Evolutionary conservation across 2,113 vertebrate species (phyloP).

Genomic region (Cariama cristata): DNA sequence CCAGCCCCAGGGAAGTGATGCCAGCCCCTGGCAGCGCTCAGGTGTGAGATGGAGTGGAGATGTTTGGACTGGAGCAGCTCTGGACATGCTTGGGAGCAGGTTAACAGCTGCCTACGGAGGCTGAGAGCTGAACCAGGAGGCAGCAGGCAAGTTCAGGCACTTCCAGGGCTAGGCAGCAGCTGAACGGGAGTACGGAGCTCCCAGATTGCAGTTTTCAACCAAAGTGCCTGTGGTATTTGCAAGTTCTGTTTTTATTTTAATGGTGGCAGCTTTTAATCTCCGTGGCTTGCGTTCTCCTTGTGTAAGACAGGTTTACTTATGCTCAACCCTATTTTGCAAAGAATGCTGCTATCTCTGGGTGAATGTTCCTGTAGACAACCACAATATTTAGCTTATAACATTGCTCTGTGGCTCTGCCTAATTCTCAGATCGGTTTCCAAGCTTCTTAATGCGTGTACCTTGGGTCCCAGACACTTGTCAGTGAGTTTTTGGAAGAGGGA

Average conservation of each 20-base stretch:
- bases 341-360: not conserved
- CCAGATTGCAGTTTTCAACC: not conserved
- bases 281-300: fast-evolving
- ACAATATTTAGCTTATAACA: not conserved
- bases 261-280: not conserved
- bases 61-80: not conserved
- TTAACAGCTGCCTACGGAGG: not conserved
- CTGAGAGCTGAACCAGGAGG: not conserved
- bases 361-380: not conserved
- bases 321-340: not conserved
- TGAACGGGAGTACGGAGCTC: not conserved
- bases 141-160: not conserved
- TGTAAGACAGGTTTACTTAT: not conserved
- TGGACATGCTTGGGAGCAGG: not conserved
- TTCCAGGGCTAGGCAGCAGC: not conserved
- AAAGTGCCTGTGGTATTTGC: not conserved
- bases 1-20: fast-evolving
- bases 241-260: not conserved
- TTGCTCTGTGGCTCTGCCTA: not conserved
- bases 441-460: fast-evolving
- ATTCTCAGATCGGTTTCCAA: not conserved
- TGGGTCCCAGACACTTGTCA: not conserved
- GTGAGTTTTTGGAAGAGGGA: not conserved
- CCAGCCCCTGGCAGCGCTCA: not conserved
- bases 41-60: not conserved